phyloP scores from a whole-genome alignment of 2,113 vertebrate genomes.

The Phoenicopterus ruber region DNA sequence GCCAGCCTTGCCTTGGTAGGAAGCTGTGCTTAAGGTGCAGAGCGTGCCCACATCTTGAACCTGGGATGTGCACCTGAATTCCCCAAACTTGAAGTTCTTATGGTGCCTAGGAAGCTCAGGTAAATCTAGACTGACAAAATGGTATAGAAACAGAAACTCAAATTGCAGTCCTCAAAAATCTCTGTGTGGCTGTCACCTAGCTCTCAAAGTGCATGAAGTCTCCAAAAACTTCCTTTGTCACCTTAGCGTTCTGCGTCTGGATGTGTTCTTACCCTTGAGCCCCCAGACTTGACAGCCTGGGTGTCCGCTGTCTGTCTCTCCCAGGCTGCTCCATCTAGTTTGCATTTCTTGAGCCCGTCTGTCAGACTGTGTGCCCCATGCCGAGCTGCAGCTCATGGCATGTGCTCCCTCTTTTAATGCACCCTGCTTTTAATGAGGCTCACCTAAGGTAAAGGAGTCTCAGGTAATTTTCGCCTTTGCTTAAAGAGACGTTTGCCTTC shows the following conservation, averaged over 20 bases:
- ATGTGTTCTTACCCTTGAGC: not conserved
- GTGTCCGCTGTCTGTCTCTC: not conserved
- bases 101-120: not conserved
- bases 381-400: not conserved
- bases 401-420: not conserved
- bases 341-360: not conserved
- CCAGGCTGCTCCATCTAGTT: not conserved
- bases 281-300: not conserved
- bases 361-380: not conserved
- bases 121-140: not conserved
- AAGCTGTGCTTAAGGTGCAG: not conserved
- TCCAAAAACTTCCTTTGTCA: not conserved
- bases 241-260: not conserved
- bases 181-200: not conserved
- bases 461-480: not conserved
- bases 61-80: not conserved
- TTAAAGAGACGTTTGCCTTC: not conserved
- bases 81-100: not conserved
- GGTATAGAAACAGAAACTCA: not conserved
- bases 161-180: not conserved
- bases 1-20: not conserved
- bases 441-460: not conserved
- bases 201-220: not conserved
- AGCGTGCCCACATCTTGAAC: not conserved
- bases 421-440: not conserved